Percentiles rank a stretch among this genome's conserved stretches.
These are phyloP conservation scores for Amphipyra tragopoginis DNA, from an alignment of 2,888 invertebrate genomes.

Conservation along the genomic window DNA sequence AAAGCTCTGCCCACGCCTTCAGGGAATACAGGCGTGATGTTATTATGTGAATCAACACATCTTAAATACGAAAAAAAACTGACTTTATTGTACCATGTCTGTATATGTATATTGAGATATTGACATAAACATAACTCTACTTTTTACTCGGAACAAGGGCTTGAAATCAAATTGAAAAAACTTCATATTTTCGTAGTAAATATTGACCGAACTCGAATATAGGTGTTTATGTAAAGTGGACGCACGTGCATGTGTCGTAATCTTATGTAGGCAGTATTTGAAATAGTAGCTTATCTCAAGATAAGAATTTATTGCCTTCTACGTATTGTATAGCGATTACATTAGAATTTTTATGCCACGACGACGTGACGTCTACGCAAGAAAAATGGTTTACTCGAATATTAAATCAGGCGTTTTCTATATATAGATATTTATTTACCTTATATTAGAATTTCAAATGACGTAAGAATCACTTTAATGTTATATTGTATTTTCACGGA, in stretches of 20 bases:
- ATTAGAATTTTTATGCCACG: conserved; percentile 61
- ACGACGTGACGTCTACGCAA: conserved; percentile 52
- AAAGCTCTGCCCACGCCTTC: too few relatives aligned
- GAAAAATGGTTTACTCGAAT: conserved; percentile 58
- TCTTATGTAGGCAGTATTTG: conserved; percentile 50
- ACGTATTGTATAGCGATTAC: conserved; percentile 63
- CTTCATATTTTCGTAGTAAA: neutral
- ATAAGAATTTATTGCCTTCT: conserved; percentile 72
- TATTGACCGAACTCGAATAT: conserved; percentile 17
- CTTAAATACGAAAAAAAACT: too few relatives aligned
- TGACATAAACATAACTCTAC: neutral
- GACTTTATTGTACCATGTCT: too few relatives aligned
- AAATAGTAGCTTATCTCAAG: conserved; percentile 71
- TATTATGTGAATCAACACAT: too few relatives aligned
- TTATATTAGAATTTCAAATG: conserved; percentile 54
- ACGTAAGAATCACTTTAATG: conserved; percentile 37
- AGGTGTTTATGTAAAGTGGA: conserved; percentile 25
- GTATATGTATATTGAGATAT: neutral
- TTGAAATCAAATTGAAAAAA: neutral
- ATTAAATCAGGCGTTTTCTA: conserved; percentile 55
- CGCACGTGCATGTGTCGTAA: conserved; percentile 48
- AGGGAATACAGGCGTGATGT: too few relatives aligned
- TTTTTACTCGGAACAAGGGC: neutral
- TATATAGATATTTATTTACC: conserved; percentile 57
- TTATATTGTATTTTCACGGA: conserved; percentile 38